Conservation (phyloP, 2,888 invertebrate species). For the Drosophila kanekoi region DNA sequence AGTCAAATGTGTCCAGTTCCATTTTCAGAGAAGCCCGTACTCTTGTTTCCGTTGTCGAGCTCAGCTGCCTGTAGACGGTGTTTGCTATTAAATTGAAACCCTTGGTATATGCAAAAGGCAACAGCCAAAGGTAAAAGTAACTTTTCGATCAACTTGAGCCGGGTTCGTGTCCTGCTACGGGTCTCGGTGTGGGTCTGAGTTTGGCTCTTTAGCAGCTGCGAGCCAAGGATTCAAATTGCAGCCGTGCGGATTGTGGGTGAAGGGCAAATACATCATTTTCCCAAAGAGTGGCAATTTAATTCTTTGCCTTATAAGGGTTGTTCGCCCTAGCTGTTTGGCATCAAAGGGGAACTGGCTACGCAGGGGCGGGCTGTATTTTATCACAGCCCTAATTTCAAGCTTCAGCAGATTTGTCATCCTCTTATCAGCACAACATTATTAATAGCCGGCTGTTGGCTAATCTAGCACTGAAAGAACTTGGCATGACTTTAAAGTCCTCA, state of each 20-base stretch:
- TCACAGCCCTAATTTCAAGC: constrained; percentile 49
- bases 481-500: neutral
- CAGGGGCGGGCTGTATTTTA: constrained; percentile 9
- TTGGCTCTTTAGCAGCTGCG: constrained; percentile 32
- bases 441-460: constrained; percentile 24
- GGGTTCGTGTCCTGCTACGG: constrained; percentile 43
- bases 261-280: constrained; percentile 57
- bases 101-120: constrained; percentile 47
- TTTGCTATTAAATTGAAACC: constrained; percentile 64
- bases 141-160: constrained; percentile 78
- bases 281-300: constrained; percentile 47
- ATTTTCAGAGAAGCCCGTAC: constrained; percentile 6
- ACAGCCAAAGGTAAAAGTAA: constrained; percentile 57
- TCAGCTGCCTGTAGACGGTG: constrained; percentile 41
- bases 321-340: neutral
- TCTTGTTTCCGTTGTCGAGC: constrained; percentile 18
- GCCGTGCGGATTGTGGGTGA: neutral
- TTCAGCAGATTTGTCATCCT: constrained; percentile 43
- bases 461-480: neutral
- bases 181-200: neutral
- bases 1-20: constrained; percentile 33
- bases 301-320: constrained; percentile 41
- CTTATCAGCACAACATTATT: constrained; percentile 45
- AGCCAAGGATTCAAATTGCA: constrained; percentile 40
- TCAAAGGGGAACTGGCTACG: neutral